A percentile compares a stretch with the other conserved stretches of the same genome.
Conservation (phyloP, 2,113 vertebrate genomes). For the Noturus placidus region DNA sequence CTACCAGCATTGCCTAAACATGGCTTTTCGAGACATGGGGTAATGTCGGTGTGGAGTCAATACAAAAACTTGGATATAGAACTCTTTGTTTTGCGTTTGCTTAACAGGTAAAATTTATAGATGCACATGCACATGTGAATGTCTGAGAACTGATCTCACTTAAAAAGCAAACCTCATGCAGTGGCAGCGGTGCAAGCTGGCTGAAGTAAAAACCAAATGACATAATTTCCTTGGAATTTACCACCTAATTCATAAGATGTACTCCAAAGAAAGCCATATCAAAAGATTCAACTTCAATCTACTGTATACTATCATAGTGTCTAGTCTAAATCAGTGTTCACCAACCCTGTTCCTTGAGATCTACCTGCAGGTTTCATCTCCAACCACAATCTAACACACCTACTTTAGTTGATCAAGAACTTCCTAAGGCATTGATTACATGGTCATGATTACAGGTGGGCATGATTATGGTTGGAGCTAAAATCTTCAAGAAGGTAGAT, state of each 20-base stretch:
- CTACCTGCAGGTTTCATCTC: too few species aligned
- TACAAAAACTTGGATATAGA: background rate
- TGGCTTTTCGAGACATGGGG: background rate
- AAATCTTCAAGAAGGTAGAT: too few species aligned
- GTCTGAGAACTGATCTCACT: background rate
- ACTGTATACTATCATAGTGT: background rate
- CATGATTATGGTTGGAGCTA: too few species aligned
- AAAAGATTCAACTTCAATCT: background rate
- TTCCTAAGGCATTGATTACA: too few species aligned
- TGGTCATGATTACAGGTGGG: too few species aligned
- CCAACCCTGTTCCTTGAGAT: too few species aligned
- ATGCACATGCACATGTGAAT: background rate
- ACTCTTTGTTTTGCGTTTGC: background rate
- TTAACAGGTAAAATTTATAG: background rate
- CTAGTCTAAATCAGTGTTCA: too few species aligned
- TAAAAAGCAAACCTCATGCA: background rate
- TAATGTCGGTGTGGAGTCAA: background rate
- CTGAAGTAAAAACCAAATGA: constrained; percentile 53
- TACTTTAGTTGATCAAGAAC: too few species aligned
- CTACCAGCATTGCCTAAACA: background rate
- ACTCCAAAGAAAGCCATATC: background rate
- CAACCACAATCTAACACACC: too few species aligned
- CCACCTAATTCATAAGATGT: constrained; percentile 16
- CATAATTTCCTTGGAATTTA: constrained; percentile 53
- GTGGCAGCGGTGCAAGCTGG: background rate